phyloP scores from a whole-genome alignment of 2,797 vertebrate species.

The Spea hammondii region DNA sequence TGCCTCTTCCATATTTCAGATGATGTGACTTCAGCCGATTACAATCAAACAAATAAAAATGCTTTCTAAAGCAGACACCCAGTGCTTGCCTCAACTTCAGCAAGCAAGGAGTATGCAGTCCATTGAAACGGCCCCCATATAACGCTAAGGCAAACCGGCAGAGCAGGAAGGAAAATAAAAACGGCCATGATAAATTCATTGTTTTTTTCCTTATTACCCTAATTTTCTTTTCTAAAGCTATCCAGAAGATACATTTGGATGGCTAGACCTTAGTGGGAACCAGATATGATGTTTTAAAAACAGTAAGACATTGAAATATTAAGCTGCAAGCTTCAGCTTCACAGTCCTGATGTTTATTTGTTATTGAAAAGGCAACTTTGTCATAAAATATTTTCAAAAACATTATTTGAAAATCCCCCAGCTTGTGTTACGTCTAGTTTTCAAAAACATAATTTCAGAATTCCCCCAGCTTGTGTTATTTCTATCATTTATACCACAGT shows the following conservation, averaged over 20 bases:
- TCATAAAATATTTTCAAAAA: too few species aligned
- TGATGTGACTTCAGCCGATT: constrained; percentile 53
- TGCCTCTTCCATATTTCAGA: constrained; percentile 56
- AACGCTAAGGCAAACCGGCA: neutral
- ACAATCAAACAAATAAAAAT: constrained; percentile 47
- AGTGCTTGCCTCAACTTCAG: neutral
- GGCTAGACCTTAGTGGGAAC: too few species aligned
- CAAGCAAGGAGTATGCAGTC: neutral
- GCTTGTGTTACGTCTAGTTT: too few species aligned
- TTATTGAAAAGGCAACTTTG: too few species aligned
- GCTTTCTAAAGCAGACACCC: neutral
- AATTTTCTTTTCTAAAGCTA: too few species aligned
- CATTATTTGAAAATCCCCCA: too few species aligned
- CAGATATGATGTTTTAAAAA: too few species aligned
- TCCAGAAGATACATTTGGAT: too few species aligned
- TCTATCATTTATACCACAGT: neutral
- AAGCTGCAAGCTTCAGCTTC: too few species aligned
- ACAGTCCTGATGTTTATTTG: too few species aligned
- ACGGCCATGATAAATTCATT: neutral
- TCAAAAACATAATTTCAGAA: too few species aligned
- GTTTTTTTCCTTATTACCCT: neutral
- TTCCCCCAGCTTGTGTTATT: constrained; percentile 6
- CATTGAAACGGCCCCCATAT: neutral
- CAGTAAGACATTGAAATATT: too few species aligned
- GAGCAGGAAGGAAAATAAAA: neutral